A percentile compares a stretch with the other conserved stretches of the same genome.
Evolutionary conservation across 2,797 vertebrate genomes (phyloP).

Genomic region (Gobionotothen gibberifrons): DNA sequence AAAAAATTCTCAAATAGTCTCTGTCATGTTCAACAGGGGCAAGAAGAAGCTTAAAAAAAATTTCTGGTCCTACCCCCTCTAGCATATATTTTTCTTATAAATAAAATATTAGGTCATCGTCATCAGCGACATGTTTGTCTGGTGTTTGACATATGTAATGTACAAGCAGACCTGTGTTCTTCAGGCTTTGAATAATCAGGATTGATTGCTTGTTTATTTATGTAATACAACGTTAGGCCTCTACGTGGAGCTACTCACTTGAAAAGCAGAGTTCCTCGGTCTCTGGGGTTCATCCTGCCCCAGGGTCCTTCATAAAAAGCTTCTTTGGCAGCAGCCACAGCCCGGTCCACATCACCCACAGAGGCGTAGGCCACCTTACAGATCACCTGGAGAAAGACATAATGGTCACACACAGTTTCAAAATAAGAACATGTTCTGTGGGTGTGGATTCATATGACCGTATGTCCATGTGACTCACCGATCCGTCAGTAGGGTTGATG

Average conservation of each 20-base stretch:
- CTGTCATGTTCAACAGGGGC: no score
- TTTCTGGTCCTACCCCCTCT: no score
- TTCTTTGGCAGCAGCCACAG: slow-evolving; percentile 94
- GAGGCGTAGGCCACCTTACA: slow-evolving; percentile 92
- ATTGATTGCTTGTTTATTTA: background rate
- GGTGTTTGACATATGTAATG: no score
- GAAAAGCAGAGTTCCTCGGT: slow-evolving; percentile 91
- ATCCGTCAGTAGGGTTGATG: slow-evolving; percentile 92
- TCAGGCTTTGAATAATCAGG: no score
- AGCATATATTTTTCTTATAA: no score
- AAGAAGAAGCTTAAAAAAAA: no score
- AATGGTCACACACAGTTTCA: background rate
- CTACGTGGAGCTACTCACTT: slow-evolving; percentile 79
- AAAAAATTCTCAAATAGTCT: no score
- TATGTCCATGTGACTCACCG: slow-evolving; percentile 84
- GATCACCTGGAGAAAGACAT: slow-evolving; percentile 83
- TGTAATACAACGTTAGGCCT: slow-evolving; percentile 5
- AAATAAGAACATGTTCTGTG: background rate
- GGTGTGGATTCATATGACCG: background rate
- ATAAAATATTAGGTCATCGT: no score
- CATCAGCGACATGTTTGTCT: no score
- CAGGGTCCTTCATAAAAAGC: slow-evolving; percentile 93
- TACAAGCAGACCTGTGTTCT: background rate
- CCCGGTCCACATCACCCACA: slow-evolving; percentile 91
- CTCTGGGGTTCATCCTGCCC: slow-evolving; percentile 94